Percentiles rank a stretch among this genome's conserved stretches.
These are phyloP conservation scores for Chitala chitala DNA, from an alignment of 2,113 vertebrate genomes.

Conservation along the genomic window DNA sequence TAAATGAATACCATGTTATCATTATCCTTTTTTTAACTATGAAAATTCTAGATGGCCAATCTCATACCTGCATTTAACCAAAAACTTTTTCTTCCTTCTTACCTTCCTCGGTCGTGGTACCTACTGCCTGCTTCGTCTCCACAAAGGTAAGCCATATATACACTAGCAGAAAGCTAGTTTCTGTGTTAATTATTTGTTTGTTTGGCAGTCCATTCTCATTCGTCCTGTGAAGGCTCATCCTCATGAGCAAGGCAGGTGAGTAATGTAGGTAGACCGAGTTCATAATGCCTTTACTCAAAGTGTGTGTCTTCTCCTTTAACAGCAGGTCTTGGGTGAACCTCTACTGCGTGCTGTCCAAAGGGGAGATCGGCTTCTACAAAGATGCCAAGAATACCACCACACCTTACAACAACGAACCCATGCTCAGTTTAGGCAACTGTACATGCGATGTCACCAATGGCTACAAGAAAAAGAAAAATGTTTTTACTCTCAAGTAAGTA, in stretches of 20 bases:
- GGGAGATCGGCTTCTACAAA: slow-evolving; percentile 91
- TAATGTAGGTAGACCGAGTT: slow-evolving; percentile 45
- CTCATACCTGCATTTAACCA: slow-evolving; percentile 49
- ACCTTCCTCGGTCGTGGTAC: slow-evolving; percentile 38
- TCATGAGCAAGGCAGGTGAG: slow-evolving; percentile 59
- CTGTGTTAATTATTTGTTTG: slow-evolving; percentile 48
- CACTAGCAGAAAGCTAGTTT: slow-evolving; percentile 17
- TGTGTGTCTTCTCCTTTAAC: slow-evolving; percentile 10
- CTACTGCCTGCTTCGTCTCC: slow-evolving; percentile 51
- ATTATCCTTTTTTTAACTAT: slow-evolving; percentile 7
- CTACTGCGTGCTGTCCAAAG: slow-evolving; percentile 87
- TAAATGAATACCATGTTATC: slow-evolving; percentile 58
- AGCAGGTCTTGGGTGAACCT: slow-evolving; percentile 91
- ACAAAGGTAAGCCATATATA: slow-evolving; percentile 65
- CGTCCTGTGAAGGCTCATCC: slow-evolving; percentile 43
- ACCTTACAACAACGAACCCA: slow-evolving; percentile 77
- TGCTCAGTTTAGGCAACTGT: slow-evolving; percentile 75
- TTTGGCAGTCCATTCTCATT: slow-evolving; percentile 57
- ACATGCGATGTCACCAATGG: slow-evolving; percentile 79
- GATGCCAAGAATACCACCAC: slow-evolving; percentile 73
- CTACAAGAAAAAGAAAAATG: slow-evolving; percentile 96
- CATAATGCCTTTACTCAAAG: slow-evolving; percentile 41
- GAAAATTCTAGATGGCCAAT: neutral
- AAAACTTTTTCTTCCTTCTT: slow-evolving; percentile 39
- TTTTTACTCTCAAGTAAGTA: slow-evolving; percentile 87